Evolutionary conservation across 53 echinoderm and acorn worm species (phyloP).

Genomic region (Actinopyga echinites): DNA sequence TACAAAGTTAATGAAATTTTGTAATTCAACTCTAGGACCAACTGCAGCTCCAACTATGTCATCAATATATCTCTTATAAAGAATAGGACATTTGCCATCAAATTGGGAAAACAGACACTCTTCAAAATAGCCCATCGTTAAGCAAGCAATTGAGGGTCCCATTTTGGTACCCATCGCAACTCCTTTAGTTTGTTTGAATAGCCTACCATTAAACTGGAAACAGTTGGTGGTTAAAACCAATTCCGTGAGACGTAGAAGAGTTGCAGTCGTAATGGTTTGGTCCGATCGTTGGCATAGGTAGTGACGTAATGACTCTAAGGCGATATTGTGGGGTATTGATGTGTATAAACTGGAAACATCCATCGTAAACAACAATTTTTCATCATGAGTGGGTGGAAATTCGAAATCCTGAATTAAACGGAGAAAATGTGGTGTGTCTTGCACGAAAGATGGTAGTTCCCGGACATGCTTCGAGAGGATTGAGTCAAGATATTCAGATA

Average conservation of each 20-base stretch:
- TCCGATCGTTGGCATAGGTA: neutral
- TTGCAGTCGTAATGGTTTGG: neutral
- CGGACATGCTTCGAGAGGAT: neutral
- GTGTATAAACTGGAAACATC: too few relatives aligned
- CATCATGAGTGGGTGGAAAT: neutral
- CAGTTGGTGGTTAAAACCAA: slow-evolving; percentile 4
- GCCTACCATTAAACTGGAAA: slow-evolving; percentile 29
- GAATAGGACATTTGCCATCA: neutral
- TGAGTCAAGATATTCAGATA: slow-evolving; percentile 28
- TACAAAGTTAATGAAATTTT: neutral
- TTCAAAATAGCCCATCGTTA: slow-evolving; percentile 14
- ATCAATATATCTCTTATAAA: slow-evolving; percentile 2
- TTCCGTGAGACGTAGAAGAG: slow-evolving; percentile 10
- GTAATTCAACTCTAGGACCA: neutral
- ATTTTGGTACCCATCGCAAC: slow-evolving; percentile 29
- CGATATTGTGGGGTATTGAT: slow-evolving; percentile 10
- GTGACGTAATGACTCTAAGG: neutral
- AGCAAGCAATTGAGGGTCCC: slow-evolving; percentile 17
- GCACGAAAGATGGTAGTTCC: slow-evolving; percentile 31
- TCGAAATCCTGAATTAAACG: neutral
- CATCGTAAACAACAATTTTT: too few relatives aligned
- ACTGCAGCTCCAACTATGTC: neutral
- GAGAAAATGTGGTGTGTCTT: slow-evolving; percentile 42
- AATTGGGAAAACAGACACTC: neutral
- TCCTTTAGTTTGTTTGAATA: neutral